phyloP scores from a whole-genome alignment of 2,797 vertebrate genomes.

The Chiroxiphia lanceolata region DNA sequence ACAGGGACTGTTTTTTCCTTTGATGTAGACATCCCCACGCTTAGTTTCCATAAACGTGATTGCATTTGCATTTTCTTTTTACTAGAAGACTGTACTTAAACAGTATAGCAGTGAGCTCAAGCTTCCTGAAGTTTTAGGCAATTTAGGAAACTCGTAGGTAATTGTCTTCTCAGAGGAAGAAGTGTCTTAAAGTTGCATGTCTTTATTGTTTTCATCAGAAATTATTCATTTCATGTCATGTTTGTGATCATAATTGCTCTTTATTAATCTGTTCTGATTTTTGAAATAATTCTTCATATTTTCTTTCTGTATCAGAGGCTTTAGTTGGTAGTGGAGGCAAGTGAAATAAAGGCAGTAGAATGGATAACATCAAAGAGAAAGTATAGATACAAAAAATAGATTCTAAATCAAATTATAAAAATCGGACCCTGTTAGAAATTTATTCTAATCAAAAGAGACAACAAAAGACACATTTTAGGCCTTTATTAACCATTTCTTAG shows the following conservation, averaged over 20 bases:
- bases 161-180: background rate
- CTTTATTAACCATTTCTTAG: background rate
- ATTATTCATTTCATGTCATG: background rate
- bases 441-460: background rate
- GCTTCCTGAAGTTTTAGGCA: background rate
- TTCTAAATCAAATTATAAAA: background rate
- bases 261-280: background rate
- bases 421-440: background rate
- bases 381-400: background rate
- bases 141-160: background rate
- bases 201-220: background rate
- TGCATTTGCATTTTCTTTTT: conserved; percentile 43
- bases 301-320: background rate
- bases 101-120: background rate
- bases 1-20: background rate
- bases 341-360: background rate
- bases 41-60: background rate
- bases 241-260: background rate
- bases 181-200: background rate
- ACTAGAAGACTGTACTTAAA: background rate
- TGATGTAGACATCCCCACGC: background rate
- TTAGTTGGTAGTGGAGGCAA: background rate
- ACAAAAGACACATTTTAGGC: background rate
- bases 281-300: background rate
- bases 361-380: background rate